Base-by-base conservation (phyloP, 2,888 invertebrate genomes). In the Silvanus unidentatus region DNA sequence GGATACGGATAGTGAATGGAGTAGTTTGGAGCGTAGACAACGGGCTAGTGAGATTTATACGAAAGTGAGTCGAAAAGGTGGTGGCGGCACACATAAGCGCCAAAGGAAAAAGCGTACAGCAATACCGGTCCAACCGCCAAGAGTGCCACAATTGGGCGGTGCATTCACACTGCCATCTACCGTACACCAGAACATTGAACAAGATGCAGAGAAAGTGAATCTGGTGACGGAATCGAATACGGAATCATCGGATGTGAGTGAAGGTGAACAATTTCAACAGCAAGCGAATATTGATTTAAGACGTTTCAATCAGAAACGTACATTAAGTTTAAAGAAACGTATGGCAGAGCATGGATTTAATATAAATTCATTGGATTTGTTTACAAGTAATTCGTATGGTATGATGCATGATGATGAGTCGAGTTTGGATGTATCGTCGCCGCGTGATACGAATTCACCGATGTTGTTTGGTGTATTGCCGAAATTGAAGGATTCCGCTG, bases 1-100 rank as follows among this genome's bases (percentile, higher is more conserved):
- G 45, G 93, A 94, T 71, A 91, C 93, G 4, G 93, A 94, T 71
- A 91, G 90, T 58, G 93, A 93, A 54, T 88, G 85, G 67, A 88
- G 88, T 57, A 87, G 88, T 50, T 57, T 71, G 44, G 74, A 78
- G 49, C 68, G 76, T 45, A 75, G 81, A 49, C 80, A 81, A 53
- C 74, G 79, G 48, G 76, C 77, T 14, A 77, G 77, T 54, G 82
- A 81, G 57, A 75, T 77, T 16, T 75, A 79, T 60, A 77, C 78
- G 41, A 83, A 84, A 70, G 80, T 80, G 50, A 84, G 80, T 62
- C 78, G 81, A 54, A 84, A 83, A 66, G 53, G 82, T 6, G 78
- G 80, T 37, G 53, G 82, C 5, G 78, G 80, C 38, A 78, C 83
- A 12, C 84, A 84, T 64, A 87, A 86, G 66, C 77, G 85, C 64